phyloP scores from a whole-genome alignment of 2,113 vertebrate species.

The Nycticebus coucang region DNA sequence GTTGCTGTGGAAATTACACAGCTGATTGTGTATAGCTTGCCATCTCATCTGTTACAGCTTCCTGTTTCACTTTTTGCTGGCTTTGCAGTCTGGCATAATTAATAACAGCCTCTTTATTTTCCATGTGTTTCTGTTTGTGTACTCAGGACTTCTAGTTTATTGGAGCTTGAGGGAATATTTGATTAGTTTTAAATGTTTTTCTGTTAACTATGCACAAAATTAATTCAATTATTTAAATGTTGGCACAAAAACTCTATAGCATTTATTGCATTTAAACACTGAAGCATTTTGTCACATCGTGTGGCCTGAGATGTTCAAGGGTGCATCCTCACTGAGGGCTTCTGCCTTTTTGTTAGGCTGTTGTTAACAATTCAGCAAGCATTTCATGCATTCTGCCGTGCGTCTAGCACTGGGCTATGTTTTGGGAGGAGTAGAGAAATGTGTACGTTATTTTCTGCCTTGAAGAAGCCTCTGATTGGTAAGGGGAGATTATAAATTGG shows the following conservation, averaged over 20 bases:
- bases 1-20: conserved; percentile 22
- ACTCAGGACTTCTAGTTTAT: conserved; percentile 63
- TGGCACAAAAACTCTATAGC: neutral
- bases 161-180: conserved; percentile 64
- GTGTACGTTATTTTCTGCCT: neutral
- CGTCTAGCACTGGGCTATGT: neutral
- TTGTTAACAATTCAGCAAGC: neutral
- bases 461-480: neutral
- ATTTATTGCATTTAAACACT: neutral
- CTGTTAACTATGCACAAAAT: conserved; percentile 46
- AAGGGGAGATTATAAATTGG: neutral
- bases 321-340: neutral
- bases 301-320: neutral
- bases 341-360: neutral
- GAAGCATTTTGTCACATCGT: neutral
- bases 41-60: neutral
- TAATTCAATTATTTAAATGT: neutral
- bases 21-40: neutral
- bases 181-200: conserved; percentile 44
- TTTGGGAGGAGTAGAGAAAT: neutral
- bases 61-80: conserved; percentile 60
- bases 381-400: neutral
- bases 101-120: conserved; percentile 70
- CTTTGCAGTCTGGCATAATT: conserved; percentile 66
- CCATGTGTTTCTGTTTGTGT: conserved; percentile 49